These are phyloP conservation scores for Petrolisthes manimaculis DNA, from an alignment of 2,888 invertebrate species.

Conservation along the genomic window DNA sequence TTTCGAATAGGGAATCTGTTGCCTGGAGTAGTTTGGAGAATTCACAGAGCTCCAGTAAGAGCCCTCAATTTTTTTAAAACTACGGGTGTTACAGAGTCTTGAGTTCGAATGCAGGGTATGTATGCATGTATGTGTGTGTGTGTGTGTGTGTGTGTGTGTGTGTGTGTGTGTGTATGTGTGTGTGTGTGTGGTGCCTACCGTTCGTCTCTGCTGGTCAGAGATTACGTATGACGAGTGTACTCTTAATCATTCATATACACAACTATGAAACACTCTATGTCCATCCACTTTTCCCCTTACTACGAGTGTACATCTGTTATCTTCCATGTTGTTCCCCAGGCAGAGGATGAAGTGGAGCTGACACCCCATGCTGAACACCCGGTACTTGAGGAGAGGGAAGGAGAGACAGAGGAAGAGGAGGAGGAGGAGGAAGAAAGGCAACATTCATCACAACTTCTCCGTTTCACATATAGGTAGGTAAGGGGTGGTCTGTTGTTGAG, in stretches of 20 bases:
- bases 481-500: not conserved
- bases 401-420: not conserved
- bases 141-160: conserved; percentile 27
- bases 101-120: no score
- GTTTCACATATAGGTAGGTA: not conserved
- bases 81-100: not conserved
- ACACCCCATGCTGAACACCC: conserved; percentile 9
- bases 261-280: conserved; percentile 23
- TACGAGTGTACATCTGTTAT: no score
- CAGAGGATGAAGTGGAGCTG: conserved; percentile 37
- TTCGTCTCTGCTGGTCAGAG: no score
- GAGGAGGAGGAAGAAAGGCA: not conserved
- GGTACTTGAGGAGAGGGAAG: not conserved
- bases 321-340: not conserved
- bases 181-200: no score
- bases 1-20: no score
- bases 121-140: conserved; percentile 20
- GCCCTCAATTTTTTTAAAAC: no score
- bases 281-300: conserved; percentile 37
- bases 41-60: no score
- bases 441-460: not conserved
- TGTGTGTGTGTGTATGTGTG: conserved; percentile 28
- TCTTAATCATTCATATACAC: conserved; percentile 34
- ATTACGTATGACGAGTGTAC: no score
- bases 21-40: no score